Base-by-base conservation (phyloP, 2,888 invertebrate genomes). In the Antheraea assamensis region DNA sequence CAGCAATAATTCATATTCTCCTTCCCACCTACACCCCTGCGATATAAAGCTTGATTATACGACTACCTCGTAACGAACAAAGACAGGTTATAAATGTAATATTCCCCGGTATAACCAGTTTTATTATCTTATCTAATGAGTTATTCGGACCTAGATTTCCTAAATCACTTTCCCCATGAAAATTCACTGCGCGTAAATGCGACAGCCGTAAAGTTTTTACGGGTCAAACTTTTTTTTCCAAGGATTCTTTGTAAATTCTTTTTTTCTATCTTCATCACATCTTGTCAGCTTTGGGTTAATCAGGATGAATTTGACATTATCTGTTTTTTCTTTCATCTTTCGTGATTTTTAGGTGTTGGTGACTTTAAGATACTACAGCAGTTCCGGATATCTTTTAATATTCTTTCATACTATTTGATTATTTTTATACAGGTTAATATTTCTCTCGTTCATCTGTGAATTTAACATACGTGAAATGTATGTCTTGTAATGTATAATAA, bases 101-200 rank as follows among this genome's bases (percentile, higher is more conserved):
- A 64, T 64, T 30, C 27, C 5, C 27, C 13, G 61, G 30, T 27
- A 15, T 17, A 64, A 30, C 27, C 61, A 30, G 61, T 64, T 64
- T 64, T 64, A 64, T 64, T 64, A 64, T 64, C 61, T 64, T 64
- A 64, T 64, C 61, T 64, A 64, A 64, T 64, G 61, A 64, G 61
- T 64, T 64, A 64, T 64, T 64, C 61, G 61, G 61, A 64, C 61
- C 61, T 64, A 64, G 61, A 64, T 30, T 30, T 64, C 27, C 61
- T 64, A 64, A 64, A 64, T 64, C 61, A 64, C 30, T 64, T 64
- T 61, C 27, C 61, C 13, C 17, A 8, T 27, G 30, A 15, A 64
- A 64, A 64, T 64, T 64, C 30, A 15, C 61, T 64, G 61, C 61
- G 61, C 61, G 30, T 64, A 64, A 58, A 64, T 30, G 61, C 27